Evolutionary conservation across 2,888 invertebrate species (phyloP), one percentile per base, ranked within the genome.

Genomic region (Platypus cylindrus): DNA sequence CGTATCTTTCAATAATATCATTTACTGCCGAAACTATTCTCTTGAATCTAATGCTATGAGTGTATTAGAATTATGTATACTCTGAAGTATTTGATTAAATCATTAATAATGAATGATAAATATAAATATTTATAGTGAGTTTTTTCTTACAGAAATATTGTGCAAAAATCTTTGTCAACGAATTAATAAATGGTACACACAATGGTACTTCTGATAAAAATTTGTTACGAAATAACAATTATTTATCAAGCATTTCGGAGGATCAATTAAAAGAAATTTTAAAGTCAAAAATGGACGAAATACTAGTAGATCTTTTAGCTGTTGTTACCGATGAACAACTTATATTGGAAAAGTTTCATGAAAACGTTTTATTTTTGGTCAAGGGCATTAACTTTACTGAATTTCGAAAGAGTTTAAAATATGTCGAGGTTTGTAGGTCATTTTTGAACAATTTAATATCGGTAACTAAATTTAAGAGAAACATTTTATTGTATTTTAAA

Each of bases 321-420:
- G 53, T 55, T 40, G 40, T 66, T 1, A 53, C 55, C 8, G 66
- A 66, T 37, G 50, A 46, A 28, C 36, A 38, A 14, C 40, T 39
- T 28, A 48, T 52, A 22, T 18, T 38, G 18, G 28, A 41, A 9
- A 34, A 28, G 17, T 48, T 54, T 24, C 40, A 40, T 5, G 45
- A 45, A 40, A 39, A 24, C 20, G 41, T 51, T 3, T 41, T 52
- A 35, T 53, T 52, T 65, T 35, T 58, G 54, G 34, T 31, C 3
- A 46, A 49, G 30, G 36, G 40, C 20, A 56, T 49, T 55, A 63
- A 34, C 53, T 56, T 48, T 59, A 60, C 59, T 58, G 58, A 41
- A 53, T 59, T 52, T 27, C 25, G 35, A 7, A 30, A 37, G 9
- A 48, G 51, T 28, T 30, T 51, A 5, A 26, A 38, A 13, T 50